A percentile compares a stretch with the other conserved stretches of the same genome.
Evolutionary conservation across 2,797 vertebrate genomes (phyloP).

Genomic region (Diplodus sargus): DNA sequence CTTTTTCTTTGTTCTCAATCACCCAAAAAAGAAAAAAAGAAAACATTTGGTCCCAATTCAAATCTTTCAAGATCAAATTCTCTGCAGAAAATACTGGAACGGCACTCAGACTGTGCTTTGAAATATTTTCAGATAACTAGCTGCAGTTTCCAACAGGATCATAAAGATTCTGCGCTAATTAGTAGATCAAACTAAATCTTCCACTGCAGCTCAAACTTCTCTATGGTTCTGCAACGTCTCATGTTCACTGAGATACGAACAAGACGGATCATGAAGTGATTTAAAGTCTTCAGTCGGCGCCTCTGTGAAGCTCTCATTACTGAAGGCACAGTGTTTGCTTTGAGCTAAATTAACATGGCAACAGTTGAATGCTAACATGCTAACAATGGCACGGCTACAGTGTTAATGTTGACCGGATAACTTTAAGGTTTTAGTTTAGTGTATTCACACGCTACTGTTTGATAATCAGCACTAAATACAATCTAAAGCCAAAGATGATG

Average conservation of each 20-base stretch:
- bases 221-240: background rate
- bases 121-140: conserved; percentile 7
- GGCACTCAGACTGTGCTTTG: background rate
- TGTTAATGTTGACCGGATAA: background rate
- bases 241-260: background rate
- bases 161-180: background rate
- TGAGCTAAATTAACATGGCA: too few relatives aligned
- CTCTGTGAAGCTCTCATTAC: background rate
- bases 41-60: background rate
- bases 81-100: background rate
- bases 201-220: background rate
- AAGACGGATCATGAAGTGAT: background rate
- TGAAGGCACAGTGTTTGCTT: background rate
- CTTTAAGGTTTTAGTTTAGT: background rate
- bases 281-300: background rate
- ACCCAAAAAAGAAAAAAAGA: background rate
- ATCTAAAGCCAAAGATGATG: background rate
- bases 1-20: background rate
- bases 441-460: background rate
- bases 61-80: background rate
- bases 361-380: background rate
- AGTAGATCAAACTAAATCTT: background rate
- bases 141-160: conserved; percentile 1
- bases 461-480: background rate
- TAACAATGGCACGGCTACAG: background rate